A percentile compares a stretch with the other conserved stretches of the same genome.
Conservation (phyloP, 30 jellyfish, hydroid and myxozoan genomes). For the Aurelia coerulea region DNA sequence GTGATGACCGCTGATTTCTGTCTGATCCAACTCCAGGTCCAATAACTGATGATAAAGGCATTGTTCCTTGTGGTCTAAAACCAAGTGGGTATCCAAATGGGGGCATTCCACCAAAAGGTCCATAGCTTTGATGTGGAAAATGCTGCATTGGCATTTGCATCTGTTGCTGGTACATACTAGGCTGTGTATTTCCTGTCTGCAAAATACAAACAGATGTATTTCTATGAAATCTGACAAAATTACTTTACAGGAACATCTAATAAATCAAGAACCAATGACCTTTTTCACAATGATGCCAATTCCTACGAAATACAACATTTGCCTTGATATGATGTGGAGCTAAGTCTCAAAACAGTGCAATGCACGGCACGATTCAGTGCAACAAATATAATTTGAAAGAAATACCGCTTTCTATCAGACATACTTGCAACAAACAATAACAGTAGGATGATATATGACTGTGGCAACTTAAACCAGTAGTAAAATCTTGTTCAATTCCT, state of each 20-base stretch:
- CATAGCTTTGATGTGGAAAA: conserved; percentile 74
- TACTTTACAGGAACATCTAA: background rate
- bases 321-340: too few species aligned
- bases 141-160: conserved; percentile 66
- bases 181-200: conserved; percentile 89
- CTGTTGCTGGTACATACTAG: conserved; percentile 71
- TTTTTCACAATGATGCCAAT: too few species aligned
- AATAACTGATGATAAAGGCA: conserved; percentile 70
- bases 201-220: background rate
- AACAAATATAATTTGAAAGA: too few species aligned
- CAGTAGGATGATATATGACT: too few species aligned
- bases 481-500: too few species aligned
- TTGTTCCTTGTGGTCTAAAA: conserved; percentile 64
- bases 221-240: background rate
- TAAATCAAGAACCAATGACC: background rate
- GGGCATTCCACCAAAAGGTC: conserved; percentile 93
- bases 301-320: too few species aligned
- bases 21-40: conserved; percentile 48
- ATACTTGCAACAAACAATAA: too few species aligned
- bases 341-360: too few species aligned
- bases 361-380: too few species aligned
- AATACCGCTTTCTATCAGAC: too few species aligned
- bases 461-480: too few species aligned
- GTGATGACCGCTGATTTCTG: conserved; percentile 58
- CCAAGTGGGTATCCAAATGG: conserved; percentile 83